Base-by-base conservation (phyloP, 2,113 vertebrate species). In the Brachyistius frenatus region DNA sequence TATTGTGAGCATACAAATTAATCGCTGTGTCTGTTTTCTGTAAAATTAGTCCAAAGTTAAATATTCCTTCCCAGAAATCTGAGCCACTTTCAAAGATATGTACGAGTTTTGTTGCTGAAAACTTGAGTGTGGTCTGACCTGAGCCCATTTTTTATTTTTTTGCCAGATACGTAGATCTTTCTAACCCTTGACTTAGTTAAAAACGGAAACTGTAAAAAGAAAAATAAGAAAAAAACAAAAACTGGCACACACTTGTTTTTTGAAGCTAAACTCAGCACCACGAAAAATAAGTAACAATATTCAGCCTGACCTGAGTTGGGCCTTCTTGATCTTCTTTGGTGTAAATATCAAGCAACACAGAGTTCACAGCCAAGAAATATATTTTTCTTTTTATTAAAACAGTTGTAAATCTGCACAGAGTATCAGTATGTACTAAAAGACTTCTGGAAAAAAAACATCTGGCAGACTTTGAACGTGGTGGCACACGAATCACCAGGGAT, bases 331-430 rank as follows among this genome's bases (percentile, higher is more conserved):
- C 66, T 60, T 9, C 65, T 66, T 47, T 61, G 46, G 52, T 65
- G 41, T 46, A 46, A 55, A 68, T 55, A 52, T 76, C 54, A 61
- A 61, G 49, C 47, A 15, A 32, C 33, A 54, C 15, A n/a, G 9
- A 68, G 52, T 41, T 47, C 63, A 36, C 37, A 49, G 67, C 56
- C 10, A 4, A 30, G 7, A 69, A 56, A 52, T 11, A 39, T 66
- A 33, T 67, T 65, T 62, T 57, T 78, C 15, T 65, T 62, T 62
- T 78, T 15, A 67, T 55, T 10, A 67, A 23, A 76, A 62, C 32
- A n/a, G 37, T 33, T 55, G 47, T 49, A 73, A 52, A 57, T 64
- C 14, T 57, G 47, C 57, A 53, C 8, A 50, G 15, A 15, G 36
- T 31, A 39, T n/a, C 36, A 31, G 49, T 2, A 7, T 49, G 36